phyloP scores from a whole-genome alignment of 2,888 invertebrate genomes.

The Stenchaetothrips biformis region DNA sequence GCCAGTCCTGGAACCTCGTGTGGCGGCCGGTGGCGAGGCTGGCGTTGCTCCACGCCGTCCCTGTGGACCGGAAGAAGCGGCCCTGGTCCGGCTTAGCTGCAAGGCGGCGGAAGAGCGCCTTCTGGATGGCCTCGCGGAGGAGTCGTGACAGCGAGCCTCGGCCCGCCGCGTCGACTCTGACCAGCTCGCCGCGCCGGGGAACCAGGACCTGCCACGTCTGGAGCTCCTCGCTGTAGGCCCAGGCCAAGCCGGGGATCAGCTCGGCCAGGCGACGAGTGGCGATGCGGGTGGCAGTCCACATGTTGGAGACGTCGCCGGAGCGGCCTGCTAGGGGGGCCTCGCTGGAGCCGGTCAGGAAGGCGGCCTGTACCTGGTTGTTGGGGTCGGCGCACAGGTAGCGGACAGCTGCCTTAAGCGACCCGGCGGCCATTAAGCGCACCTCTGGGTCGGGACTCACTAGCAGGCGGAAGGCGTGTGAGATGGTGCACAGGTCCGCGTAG shows the following conservation, averaged over 20 bases:
- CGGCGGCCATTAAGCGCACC: not conserved
- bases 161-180: not conserved
- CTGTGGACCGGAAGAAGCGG: not conserved
- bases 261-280: not conserved
- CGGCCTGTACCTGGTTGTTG: not conserved
- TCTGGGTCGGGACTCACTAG: not conserved
- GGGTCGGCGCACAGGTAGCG: not conserved
- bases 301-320: not conserved
- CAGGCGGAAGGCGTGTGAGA: not conserved
- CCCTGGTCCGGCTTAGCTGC: not conserved
- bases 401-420: not conserved
- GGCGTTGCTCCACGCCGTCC: constrained; percentile 26
- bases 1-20: constrained; percentile 38
- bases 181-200: not conserved
- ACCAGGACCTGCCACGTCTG: not conserved
- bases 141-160: not conserved
- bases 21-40: constrained; percentile 31
- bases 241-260: not conserved
- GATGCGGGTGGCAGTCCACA: not conserved
- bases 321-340: too few species aligned
- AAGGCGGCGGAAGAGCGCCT: not conserved
- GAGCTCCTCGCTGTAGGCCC: not conserved
- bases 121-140: not conserved
- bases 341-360: not conserved
- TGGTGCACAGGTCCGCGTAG: not conserved